A percentile compares a stretch with the other conserved stretches of the same genome.
These are phyloP conservation scores for Ciconia maguari DNA, from an alignment of 2,113 vertebrate genomes.

Conservation along the genomic window DNA sequence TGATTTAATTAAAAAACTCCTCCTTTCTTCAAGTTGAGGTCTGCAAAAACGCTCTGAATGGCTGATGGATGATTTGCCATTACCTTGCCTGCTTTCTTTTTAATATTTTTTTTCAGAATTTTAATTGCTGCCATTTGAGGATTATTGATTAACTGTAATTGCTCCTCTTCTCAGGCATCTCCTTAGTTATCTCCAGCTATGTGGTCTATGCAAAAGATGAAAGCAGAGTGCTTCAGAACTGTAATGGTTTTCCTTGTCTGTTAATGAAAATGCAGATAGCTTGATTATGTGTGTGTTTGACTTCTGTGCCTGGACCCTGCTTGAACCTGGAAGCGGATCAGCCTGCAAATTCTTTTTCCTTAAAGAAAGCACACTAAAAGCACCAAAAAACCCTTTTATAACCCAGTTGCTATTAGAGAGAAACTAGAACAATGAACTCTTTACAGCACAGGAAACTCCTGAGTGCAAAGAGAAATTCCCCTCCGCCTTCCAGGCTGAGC, in stretches of 20 bases:
- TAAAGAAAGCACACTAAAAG: neutral
- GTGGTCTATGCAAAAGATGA: neutral
- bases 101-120: neutral
- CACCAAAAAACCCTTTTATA: neutral
- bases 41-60: neutral
- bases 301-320: neutral
- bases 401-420: neutral
- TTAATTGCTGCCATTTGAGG: conserved; percentile 48
- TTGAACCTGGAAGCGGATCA: neutral
- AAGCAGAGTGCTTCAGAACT: neutral
- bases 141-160: conserved; percentile 54
- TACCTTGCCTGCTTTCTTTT: neutral
- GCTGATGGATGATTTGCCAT: conserved; percentile 1
- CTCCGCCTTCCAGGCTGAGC: neutral
- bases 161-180: conserved; percentile 7
- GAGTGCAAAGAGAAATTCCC: neutral
- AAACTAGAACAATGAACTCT: neutral
- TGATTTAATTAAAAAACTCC: conserved; percentile 51
- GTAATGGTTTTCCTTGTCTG: neutral
- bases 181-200: neutral
- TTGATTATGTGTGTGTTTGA: neutral
- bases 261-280: neutral
- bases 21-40: neutral
- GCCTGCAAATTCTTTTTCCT: neutral
- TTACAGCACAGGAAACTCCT: neutral